phyloP scores from a whole-genome alignment of 2,797 vertebrate genomes.

The Linurgus olivaceus region DNA sequence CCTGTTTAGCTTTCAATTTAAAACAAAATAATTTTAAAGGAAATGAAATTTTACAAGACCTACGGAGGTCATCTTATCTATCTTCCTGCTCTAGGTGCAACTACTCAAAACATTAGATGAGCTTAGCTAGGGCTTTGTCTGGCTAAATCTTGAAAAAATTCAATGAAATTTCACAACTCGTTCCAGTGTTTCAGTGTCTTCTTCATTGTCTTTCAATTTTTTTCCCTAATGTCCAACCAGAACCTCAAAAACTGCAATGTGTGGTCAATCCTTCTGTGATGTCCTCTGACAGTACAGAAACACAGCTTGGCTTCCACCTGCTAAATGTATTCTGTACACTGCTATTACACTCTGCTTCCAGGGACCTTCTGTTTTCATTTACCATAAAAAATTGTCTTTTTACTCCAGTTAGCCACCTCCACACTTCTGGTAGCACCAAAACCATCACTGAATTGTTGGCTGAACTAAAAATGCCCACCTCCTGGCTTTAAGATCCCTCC shows the following conservation, averaged over 20 bases:
- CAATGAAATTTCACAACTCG: not conserved
- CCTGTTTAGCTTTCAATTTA: not conserved
- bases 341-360: not conserved
- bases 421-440: not conserved
- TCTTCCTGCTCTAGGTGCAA: not conserved
- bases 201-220: not conserved
- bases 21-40: not conserved
- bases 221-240: not conserved
- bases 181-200: not conserved
- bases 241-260: not conserved
- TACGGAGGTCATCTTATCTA: not conserved
- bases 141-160: not conserved
- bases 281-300: not conserved
- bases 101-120: not conserved
- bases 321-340: not conserved
- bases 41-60: not conserved
- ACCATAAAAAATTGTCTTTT: not conserved
- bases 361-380: not conserved
- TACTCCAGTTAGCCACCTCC: not conserved
- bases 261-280: not conserved
- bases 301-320: not conserved
- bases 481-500: not conserved
- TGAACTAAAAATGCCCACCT: not conserved
- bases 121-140: not conserved
- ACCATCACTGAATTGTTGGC: not conserved